Percentiles rank a stretch among this genome's conserved stretches.
phyloP scores from a whole-genome alignment of 2,113 vertebrate species.

The Lepus europaeus region DNA sequence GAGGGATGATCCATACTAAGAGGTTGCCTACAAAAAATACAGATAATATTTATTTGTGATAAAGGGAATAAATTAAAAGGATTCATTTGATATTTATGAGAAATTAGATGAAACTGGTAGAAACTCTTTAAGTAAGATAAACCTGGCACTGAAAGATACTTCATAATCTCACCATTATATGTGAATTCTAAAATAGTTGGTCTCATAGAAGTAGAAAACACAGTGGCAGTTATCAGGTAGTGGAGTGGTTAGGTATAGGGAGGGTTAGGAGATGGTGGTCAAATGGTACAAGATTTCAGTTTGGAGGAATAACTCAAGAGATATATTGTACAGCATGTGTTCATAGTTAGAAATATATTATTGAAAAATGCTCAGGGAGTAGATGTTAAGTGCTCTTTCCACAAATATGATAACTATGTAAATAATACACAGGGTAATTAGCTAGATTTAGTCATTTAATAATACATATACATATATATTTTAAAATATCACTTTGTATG shows the following conservation, averaged over 20 bases:
- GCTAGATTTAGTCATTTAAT: neutral
- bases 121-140: too few relatives aligned
- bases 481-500: neutral
- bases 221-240: neutral
- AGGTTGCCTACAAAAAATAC: neutral
- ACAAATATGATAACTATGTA: too few relatives aligned
- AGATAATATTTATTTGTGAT: neutral
- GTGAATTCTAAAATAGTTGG: neutral
- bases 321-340: neutral
- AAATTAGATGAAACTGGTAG: too few relatives aligned
- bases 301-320: neutral
- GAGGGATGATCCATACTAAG: too few relatives aligned
- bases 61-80: neutral
- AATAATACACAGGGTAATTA: neutral
- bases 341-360: neutral
- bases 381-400: neutral
- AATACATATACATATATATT: neutral
- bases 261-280: neutral
- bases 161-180: neutral
- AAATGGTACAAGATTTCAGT: neutral
- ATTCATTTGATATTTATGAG: neutral
- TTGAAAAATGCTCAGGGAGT: neutral
- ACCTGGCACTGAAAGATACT: neutral
- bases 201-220: neutral
- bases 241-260: neutral